Evolutionary conservation across 1,140 invertebrate genomes (phyloP).

Genomic region (Papilio machaon): DNA sequence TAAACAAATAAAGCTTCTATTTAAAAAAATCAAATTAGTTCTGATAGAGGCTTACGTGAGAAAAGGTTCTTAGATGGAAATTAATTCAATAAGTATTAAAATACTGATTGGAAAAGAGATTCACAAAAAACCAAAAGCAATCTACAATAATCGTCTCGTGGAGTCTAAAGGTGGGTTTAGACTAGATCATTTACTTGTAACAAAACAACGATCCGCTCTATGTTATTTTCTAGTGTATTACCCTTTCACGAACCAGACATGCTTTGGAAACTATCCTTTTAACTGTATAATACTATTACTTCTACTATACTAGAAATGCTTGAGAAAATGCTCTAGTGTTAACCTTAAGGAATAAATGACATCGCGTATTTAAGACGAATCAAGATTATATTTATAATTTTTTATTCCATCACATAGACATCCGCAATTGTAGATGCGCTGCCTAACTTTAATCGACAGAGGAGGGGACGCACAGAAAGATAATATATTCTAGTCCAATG

Average conservation of each 20-base stretch:
- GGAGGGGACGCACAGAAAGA: too few species aligned
- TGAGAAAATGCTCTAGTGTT: too few species aligned
- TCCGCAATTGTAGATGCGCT: too few species aligned
- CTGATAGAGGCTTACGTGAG: not conserved
- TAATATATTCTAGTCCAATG: too few species aligned
- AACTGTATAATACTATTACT: too few species aligned
- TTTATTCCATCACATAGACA: not conserved
- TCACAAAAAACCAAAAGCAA: slow-evolving; percentile 11
- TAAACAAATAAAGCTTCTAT: too few species aligned
- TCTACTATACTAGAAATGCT: too few species aligned
- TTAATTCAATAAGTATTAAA: slow-evolving; percentile 25
- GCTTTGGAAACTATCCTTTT: too few species aligned
- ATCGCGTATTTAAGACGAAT: not conserved
- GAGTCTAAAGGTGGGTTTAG: not conserved
- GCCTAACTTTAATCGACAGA: not conserved
- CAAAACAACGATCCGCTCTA: too few species aligned
- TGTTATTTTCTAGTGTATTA: too few species aligned
- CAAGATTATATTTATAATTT: not conserved
- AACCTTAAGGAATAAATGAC: not conserved
- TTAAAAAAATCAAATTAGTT: not conserved
- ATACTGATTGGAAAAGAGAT: slow-evolving; percentile 13
- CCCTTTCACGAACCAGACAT: too few species aligned
- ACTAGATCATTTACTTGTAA: too few species aligned
- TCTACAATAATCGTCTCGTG: slow-evolving; percentile 7
- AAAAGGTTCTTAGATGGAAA: slow-evolving; percentile 2